These are phyloP conservation scores for Pocota personata DNA, from an alignment of 2,888 invertebrate species.

Conservation along the genomic window DNA sequence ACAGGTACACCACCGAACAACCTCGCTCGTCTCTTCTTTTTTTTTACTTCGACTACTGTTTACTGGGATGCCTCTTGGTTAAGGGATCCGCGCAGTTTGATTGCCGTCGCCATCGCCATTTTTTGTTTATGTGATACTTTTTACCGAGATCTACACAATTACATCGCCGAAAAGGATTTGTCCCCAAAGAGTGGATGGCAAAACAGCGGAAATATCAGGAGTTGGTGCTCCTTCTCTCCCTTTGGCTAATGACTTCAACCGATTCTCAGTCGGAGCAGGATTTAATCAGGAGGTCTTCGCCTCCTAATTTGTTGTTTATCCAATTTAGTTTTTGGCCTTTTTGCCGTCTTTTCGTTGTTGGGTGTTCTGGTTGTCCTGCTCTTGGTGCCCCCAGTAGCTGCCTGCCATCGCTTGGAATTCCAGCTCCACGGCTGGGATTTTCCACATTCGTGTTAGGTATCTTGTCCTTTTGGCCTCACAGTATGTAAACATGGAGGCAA, in stretches of 20 bases:
- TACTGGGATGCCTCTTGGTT: neutral
- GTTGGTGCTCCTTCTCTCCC: slow-evolving; percentile 39
- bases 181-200: slow-evolving; percentile 48
- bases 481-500: slow-evolving; percentile 73
- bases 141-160: slow-evolving; percentile 54
- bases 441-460: slow-evolving; percentile 73
- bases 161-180: slow-evolving; percentile 68
- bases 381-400: slow-evolving; percentile 40
- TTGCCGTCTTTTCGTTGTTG: slow-evolving; percentile 29
- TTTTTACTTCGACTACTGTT: slow-evolving; percentile 27
- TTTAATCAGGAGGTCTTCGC: slow-evolving; percentile 73
- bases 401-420: slow-evolving; percentile 53
- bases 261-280: slow-evolving; percentile 40
- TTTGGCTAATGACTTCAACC: slow-evolving; percentile 55
- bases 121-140: slow-evolving; percentile 46
- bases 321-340: slow-evolving; percentile 65
- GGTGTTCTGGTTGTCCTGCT: slow-evolving; percentile 34
- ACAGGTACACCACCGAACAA: slow-evolving; percentile 18
- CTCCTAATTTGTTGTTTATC: slow-evolving; percentile 74
- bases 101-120: slow-evolving; percentile 59
- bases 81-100: slow-evolving; percentile 46
- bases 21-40: slow-evolving; percentile 9
- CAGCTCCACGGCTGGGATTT: slow-evolving; percentile 50
- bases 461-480: slow-evolving; percentile 74
- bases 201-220: slow-evolving; percentile 26